Evolutionary conservation across 2,888 invertebrate species (phyloP), one percentile per base, ranked within the genome.

Genomic region (Calameuta filiformis): DNA sequence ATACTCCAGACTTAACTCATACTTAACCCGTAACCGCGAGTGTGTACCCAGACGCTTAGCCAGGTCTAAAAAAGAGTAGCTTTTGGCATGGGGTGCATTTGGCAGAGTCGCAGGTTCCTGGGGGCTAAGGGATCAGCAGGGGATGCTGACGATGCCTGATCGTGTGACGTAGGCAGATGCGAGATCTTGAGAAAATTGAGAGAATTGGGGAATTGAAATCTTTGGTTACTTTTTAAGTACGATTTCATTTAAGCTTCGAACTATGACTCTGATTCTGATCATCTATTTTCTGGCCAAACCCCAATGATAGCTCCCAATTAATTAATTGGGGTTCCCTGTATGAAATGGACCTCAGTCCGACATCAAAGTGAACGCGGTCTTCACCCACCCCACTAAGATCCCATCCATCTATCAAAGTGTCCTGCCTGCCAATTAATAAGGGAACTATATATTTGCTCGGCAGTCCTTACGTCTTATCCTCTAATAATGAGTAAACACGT

Each of bases 1-100:
- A 90, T 89, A 86, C 87, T 86, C 79, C 77, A 80, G 89, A 88
- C 90, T 91, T 90, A 89, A 90, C 87, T 90, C 87, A 88, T 87
- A 86, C 88, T 89, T 89, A 89, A 87, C 88, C 87, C 87, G 85
- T 79, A 74, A 81, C 82, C 80, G 79, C 71, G 71, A 71, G 31
- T 34, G 33, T 34, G 56, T 56, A 56, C 56, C 56, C 23, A 23
- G 56, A 56, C 23, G 56, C 56, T 56, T 56, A 56, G 56, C 56
- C 56, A 56, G 23, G 56, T 9, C 56, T 56, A 56, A 56, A 23
- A 6, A 56, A 56, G 56, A 56, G 9, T 23, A 56, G 56, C 56
- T 56, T 56, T 56, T 23, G 56, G 56, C 1, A 56, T 1, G 6
- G 56, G 23, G 23, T 56, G 56, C 56, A 56, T 23, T 9, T 9